Conservation (phyloP, 2,888 invertebrate species). For the Eugnorisma glareosa region DNA sequence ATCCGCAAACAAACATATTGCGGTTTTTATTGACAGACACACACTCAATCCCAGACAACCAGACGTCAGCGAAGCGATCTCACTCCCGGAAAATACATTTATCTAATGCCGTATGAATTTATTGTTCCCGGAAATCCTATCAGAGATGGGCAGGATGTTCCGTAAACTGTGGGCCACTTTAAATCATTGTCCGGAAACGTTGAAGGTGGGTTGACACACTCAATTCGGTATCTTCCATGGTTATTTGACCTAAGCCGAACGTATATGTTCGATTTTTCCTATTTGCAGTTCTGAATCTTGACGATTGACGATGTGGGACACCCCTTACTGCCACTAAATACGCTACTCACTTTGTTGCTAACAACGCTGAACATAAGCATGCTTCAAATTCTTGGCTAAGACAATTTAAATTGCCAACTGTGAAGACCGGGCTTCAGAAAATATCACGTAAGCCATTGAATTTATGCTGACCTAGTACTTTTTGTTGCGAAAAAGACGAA, state of each 20-base stretch:
- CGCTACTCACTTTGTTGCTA: background rate
- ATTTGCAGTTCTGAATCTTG: background rate
- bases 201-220: background rate
- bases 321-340: background rate
- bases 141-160: background rate
- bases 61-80: slow-evolving; percentile 10
- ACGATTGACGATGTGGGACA: background rate
- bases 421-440: background rate
- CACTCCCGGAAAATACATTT: background rate
- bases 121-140: background rate
- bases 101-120: background rate
- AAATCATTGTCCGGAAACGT: background rate
- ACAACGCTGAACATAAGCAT: background rate
- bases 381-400: background rate
- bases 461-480: no score
- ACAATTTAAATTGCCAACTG: background rate
- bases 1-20: slow-evolving; percentile 15
- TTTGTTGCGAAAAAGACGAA: no score
- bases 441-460: no score
- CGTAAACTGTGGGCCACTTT: background rate
- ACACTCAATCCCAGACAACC: slow-evolving; percentile 9
- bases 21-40: slow-evolving; percentile 25
- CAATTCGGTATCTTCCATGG: background rate
- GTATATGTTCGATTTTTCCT: background rate
- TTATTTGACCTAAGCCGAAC: background rate